Evolutionary conservation across 1,140 invertebrate genomes (phyloP).

Genomic region (Coptotermes formosanus): DNA sequence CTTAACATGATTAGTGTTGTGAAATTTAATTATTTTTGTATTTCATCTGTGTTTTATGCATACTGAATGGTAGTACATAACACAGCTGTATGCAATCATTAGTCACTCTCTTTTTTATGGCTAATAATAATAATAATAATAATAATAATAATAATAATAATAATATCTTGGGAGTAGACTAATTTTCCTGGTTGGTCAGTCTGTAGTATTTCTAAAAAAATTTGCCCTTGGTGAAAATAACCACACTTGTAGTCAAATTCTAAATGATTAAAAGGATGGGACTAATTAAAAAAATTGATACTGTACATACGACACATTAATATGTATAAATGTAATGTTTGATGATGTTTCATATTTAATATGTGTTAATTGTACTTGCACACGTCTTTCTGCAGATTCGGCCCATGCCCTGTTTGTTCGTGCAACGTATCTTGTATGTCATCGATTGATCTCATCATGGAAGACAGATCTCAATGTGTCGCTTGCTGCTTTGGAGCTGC

Average conservation of each 20-base stretch:
- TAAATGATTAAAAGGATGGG: background rate
- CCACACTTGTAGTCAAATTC: background rate
- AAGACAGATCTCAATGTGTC: constrained; percentile 94
- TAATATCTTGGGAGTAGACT: background rate
- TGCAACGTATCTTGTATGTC: constrained; percentile 90
- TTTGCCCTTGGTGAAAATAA: background rate
- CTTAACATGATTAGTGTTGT: background rate
- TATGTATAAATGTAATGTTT: background rate
- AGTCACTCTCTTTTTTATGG: background rate
- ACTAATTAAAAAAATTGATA: background rate
- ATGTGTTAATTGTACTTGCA: background rate
- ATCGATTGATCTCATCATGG: constrained; percentile 92
- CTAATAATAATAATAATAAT: background rate
- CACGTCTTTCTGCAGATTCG: constrained; percentile 57
- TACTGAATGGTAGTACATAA: background rate
- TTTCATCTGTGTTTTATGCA: background rate
- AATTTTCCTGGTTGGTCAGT: background rate
- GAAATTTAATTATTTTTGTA: background rate
- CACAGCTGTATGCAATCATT: background rate
- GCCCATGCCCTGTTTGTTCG: constrained; percentile 85
- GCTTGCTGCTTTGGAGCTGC: constrained; percentile 86
- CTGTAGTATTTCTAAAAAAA: background rate
- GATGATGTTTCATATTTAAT: background rate
- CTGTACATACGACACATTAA: background rate
- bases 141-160: too few species aligned